phyloP scores from a whole-genome alignment of 2,888 invertebrate genomes.

The Cordilura impudica region DNA sequence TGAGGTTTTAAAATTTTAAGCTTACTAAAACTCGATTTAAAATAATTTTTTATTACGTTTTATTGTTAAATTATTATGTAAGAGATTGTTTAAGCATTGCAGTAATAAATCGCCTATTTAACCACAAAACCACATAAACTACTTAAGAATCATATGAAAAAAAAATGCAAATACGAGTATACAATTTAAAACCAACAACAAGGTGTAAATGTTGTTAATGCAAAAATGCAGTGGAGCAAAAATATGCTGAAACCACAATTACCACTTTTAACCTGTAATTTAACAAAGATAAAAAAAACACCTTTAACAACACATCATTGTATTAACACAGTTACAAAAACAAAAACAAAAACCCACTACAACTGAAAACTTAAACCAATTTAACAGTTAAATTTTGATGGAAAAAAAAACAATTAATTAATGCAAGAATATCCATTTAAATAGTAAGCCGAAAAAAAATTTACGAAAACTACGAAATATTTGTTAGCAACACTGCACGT shows the following conservation, averaged over 20 bases:
- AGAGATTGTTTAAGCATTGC: conserved; percentile 17
- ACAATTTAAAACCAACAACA: neutral
- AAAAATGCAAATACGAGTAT: neutral
- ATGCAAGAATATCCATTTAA: too few species aligned
- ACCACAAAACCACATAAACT: conserved; percentile 28
- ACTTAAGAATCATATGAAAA: conserved; percentile 45
- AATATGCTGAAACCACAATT: conserved; percentile 52
- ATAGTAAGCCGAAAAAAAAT: too few species aligned
- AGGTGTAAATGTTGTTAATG: neutral
- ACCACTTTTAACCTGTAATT: conserved; percentile 39
- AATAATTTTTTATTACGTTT: neutral
- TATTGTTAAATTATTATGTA: conserved; percentile 27
- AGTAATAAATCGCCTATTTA: neutral
- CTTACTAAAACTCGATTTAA: conserved; percentile 1
- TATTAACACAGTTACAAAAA: conserved; percentile 27
- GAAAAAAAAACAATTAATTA: neutral
- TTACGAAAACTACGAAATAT: too few species aligned
- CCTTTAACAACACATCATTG: conserved; percentile 1
- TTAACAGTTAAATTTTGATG: neutral
- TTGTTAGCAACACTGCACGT: too few species aligned
- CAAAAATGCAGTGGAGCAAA: conserved; percentile 43
- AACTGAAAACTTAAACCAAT: conserved; percentile 1
- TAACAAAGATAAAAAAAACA: neutral
- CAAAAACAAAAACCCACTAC: conserved; percentile 5
- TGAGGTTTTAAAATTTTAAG: neutral